These are phyloP conservation scores for Volucella inanis DNA, from an alignment of 2,888 invertebrate species.

Conservation along the genomic window DNA sequence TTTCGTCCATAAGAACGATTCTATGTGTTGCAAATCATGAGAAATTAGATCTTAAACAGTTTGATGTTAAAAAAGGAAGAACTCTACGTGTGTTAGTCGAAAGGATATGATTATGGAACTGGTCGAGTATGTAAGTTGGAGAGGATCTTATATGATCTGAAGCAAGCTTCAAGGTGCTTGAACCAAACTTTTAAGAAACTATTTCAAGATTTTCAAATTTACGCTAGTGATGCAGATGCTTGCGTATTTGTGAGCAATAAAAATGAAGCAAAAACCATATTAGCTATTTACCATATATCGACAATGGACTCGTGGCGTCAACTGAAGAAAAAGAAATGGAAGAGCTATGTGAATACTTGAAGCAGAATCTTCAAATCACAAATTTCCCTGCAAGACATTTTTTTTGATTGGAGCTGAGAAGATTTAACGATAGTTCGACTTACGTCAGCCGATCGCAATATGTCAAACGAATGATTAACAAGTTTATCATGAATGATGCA, in stretches of 20 bases:
- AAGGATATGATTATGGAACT: constrained; percentile 32
- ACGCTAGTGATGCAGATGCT: constrained; percentile 31
- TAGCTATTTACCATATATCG: constrained; percentile 76
- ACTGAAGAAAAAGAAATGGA: constrained; percentile 4
- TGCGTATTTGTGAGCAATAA: constrained; percentile 14
- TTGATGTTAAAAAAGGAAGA: constrained; percentile 54
- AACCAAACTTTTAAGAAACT: constrained; percentile 66
- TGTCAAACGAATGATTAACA: constrained; percentile 25
- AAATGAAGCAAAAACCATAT: constrained; percentile 47
- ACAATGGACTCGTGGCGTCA: constrained; percentile 24
- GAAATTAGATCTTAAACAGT: constrained; percentile 34
- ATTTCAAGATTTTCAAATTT: constrained; percentile 67
- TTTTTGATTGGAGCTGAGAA: constrained; percentile 43
- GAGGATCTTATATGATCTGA: constrained; percentile 47
- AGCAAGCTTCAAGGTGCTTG: constrained; percentile 35
- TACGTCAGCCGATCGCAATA: constrained; percentile 47
- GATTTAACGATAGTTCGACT: no score
- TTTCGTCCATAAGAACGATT: constrained; percentile 26
- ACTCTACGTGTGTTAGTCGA: constrained; percentile 26
- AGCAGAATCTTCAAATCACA: constrained; percentile 25
- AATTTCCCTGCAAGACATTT: constrained; percentile 18
- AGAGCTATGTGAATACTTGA: constrained; percentile 24
- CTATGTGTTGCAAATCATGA: constrained; percentile 71
- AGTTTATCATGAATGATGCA: constrained; percentile 43
- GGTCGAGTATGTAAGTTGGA: constrained; percentile 60